phyloP scores from a whole-genome alignment of 2,797 vertebrate species.

The Falco naumanni region DNA sequence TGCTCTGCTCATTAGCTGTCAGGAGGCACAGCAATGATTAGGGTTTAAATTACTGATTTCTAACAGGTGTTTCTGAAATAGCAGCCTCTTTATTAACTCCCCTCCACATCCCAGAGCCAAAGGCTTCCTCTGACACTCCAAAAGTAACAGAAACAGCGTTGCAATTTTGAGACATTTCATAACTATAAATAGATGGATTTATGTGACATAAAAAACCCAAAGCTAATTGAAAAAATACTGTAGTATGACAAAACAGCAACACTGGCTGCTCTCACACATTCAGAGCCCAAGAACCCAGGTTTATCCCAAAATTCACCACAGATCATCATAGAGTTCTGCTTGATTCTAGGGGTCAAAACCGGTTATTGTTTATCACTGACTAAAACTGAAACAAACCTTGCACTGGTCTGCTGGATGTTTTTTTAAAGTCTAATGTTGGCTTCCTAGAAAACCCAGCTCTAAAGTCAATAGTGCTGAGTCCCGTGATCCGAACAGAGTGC shows the following conservation, averaged over 20 bases:
- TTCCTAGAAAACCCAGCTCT: constrained; percentile 92
- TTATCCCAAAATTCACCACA: background rate
- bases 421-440: constrained; percentile 91
- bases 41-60: background rate
- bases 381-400: constrained; percentile 51
- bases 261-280: background rate
- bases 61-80: background rate
- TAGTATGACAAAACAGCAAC: background rate
- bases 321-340: background rate
- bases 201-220: background rate
- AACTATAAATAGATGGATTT: background rate
- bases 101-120: background rate
- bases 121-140: background rate
- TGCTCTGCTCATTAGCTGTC: background rate
- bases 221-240: background rate
- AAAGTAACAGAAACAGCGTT: background rate
- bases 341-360: fast-evolving
- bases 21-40: background rate
- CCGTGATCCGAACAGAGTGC: constrained; percentile 94
- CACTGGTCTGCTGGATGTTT: constrained; percentile 90
- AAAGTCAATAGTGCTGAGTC: constrained; percentile 96
- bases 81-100: background rate
- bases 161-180: background rate
- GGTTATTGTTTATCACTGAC: background rate
- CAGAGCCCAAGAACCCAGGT: background rate